Evolutionary conservation across 2,113 vertebrate genomes (phyloP).

Genomic region (Monarcha castaneiventris): DNA sequence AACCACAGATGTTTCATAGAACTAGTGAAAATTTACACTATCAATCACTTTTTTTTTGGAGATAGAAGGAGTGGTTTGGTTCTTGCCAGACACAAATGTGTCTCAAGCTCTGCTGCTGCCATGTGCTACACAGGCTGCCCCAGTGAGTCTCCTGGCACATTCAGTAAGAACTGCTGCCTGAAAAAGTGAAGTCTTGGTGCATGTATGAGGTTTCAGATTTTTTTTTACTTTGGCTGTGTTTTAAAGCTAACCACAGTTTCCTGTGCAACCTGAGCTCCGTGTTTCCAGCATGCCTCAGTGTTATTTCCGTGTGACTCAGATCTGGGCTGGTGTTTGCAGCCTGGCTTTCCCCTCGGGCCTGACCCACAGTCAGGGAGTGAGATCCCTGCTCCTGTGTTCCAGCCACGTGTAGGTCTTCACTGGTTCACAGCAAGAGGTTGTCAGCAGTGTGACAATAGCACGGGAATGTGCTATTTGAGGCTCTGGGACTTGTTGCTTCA

Average conservation of each 20-base stretch:
- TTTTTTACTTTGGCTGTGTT: neutral
- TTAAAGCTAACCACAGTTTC: neutral
- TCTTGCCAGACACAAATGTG: neutral
- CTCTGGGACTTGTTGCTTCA: neutral
- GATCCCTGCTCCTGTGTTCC: neutral
- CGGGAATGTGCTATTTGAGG: neutral
- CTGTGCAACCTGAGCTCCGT: neutral
- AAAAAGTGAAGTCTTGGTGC: neutral
- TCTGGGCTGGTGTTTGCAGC: neutral
- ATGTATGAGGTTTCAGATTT: neutral
- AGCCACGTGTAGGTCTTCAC: neutral
- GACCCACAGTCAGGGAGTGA: neutral
- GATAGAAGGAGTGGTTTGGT: neutral
- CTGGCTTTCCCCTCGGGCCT: neutral
- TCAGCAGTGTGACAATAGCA: neutral
- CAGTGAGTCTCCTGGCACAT: accelerated
- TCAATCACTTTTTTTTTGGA: neutral
- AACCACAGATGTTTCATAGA: neutral
- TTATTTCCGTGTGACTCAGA: neutral
- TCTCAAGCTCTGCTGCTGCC: neutral
- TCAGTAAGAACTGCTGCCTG: neutral
- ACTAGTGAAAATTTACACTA: neutral
- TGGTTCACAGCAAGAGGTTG: neutral
- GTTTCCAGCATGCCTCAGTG: neutral
- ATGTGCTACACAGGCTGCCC: neutral